phyloP scores from a whole-genome alignment of 2,888 invertebrate species.

The Pyrgus malvae region DNA sequence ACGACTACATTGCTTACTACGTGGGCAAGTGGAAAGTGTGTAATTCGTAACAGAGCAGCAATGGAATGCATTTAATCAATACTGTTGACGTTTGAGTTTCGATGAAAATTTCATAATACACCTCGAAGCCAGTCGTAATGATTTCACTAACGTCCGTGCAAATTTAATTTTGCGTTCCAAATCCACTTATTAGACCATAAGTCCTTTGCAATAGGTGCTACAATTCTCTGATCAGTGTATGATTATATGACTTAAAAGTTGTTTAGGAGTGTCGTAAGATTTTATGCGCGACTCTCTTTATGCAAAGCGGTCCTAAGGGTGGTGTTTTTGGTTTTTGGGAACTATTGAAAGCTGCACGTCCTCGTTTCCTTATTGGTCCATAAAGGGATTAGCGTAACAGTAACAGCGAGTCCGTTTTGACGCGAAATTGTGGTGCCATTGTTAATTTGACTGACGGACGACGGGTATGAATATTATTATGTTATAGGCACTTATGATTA shows the following conservation, averaged over 20 bases:
- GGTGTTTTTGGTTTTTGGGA: slow-evolving; percentile 70
- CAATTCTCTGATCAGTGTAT: background rate
- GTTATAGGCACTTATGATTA: slow-evolving; percentile 12
- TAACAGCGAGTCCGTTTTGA: slow-evolving; percentile 40
- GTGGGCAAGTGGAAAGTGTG: background rate
- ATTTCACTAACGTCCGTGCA: slow-evolving; percentile 41
- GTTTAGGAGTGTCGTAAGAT: slow-evolving; percentile 72
- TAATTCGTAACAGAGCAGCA: slow-evolving; percentile 17
- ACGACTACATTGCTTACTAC: slow-evolving; percentile 31
- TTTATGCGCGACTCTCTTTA: slow-evolving; percentile 73
- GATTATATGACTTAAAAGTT: slow-evolving; percentile 29
- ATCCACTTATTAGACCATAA: background rate
- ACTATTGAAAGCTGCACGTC: slow-evolving; percentile 68
- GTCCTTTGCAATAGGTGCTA: background rate
- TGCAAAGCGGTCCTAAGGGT: slow-evolving; percentile 75
- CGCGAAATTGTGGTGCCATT: slow-evolving; percentile 32
- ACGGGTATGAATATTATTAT: background rate
- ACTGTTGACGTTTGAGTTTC: background rate
- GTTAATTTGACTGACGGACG: slow-evolving; percentile 26
- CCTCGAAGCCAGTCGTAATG: slow-evolving; percentile 35
- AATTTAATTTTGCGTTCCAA: slow-evolving; percentile 34
- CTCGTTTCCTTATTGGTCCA: slow-evolving; percentile 53
- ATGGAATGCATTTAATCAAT: slow-evolving; percentile 23
- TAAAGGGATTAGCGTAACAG: slow-evolving; percentile 41
- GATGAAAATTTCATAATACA: slow-evolving; percentile 10